A percentile compares a stretch with the other conserved stretches of the same genome.
These are phyloP conservation scores for Campylomormyrus tamandua DNA, from an alignment of 2,113 vertebrate species.

Conservation along the genomic window DNA sequence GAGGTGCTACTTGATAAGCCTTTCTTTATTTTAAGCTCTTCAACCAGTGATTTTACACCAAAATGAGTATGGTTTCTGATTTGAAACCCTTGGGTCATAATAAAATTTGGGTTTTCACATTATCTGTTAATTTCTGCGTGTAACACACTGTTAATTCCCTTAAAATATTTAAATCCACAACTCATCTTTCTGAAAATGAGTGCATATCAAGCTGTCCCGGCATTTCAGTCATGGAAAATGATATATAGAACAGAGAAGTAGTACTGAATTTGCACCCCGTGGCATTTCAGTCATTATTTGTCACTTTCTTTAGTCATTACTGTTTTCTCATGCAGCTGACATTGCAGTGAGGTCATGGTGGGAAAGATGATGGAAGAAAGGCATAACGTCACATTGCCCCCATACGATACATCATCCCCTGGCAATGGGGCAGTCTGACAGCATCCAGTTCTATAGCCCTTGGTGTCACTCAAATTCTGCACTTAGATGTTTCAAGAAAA, in stretches of 20 bases:
- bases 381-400: background rate
- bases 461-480: background rate
- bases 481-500: background rate
- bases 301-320: background rate
- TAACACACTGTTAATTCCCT: background rate
- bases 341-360: background rate
- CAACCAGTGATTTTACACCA: background rate
- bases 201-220: background rate
- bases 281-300: slow-evolving; percentile 4
- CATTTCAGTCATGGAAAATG: background rate
- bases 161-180: background rate
- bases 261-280: background rate
- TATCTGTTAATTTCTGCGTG: background rate
- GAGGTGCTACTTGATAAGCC: background rate
- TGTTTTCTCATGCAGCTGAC: background rate
- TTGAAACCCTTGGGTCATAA: background rate
- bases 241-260: background rate
- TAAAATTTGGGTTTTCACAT: background rate
- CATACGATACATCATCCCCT: background rate
- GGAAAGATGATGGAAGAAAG: background rate
- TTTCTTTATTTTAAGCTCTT: background rate
- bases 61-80: background rate
- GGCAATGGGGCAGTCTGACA: background rate
- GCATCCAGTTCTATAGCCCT: background rate
- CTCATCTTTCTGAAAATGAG: background rate